Conservation (phyloP, 1,140 invertebrate species). For the Eulimnadia texana region DNA sequence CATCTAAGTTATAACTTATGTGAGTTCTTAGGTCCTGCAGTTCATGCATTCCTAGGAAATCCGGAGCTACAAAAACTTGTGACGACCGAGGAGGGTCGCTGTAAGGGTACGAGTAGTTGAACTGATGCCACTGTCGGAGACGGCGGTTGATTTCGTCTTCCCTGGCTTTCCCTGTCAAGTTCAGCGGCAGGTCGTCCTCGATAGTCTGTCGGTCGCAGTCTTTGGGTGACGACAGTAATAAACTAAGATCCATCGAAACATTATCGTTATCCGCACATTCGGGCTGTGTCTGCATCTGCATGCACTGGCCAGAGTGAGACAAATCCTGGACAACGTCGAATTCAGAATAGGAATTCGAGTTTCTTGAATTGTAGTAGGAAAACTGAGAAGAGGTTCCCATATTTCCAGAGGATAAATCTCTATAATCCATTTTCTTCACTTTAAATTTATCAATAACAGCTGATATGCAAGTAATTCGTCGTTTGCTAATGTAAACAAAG, state of each 20-base stretch:
- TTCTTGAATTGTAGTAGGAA: constrained; percentile 2
- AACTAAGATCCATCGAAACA: constrained; percentile 5
- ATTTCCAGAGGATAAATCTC: constrained; percentile 3
- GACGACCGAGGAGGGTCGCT: constrained; percentile 6
- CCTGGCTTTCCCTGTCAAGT: constrained; percentile 11
- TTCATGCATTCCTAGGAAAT: constrained; percentile 14
- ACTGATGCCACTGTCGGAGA: constrained; percentile 7
- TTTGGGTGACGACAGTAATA: constrained; percentile 6
- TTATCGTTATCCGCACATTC: neutral
- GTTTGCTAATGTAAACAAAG: neutral
- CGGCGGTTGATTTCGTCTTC: constrained; percentile 14
- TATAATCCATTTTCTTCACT: neutral
- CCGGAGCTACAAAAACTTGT: constrained; percentile 15
- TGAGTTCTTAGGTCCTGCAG: constrained; percentile 14
- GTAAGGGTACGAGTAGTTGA: constrained; percentile 11
- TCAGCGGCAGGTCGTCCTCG: constrained; percentile 14
- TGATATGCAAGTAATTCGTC: too few relatives aligned
- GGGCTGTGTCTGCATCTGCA: neutral
- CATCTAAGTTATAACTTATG: constrained; percentile 1
- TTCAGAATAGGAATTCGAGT: neutral
- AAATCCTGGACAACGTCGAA: constrained; percentile 7
- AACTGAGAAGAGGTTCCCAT: neutral
- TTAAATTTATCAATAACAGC: neutral
- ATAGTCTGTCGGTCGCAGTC: constrained; percentile 10
- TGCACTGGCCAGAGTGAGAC: constrained; percentile 1